Percentiles rank a stretch among this genome's conserved stretches.
Evolutionary conservation across 1,140 invertebrate genomes (phyloP).

Genomic region (Dryas iulia): DNA sequence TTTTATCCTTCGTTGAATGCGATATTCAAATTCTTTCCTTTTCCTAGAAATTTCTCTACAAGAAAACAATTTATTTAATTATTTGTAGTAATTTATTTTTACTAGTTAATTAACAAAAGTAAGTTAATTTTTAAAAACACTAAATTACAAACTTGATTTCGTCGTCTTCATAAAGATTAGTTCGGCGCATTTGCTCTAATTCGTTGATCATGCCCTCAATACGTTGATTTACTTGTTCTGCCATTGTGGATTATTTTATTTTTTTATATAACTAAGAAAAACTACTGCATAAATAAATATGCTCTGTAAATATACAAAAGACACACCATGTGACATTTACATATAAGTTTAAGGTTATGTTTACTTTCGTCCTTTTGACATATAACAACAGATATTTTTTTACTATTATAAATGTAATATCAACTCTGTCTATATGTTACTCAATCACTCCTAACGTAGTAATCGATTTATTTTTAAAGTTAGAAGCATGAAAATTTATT

Average conservation of each 20-base stretch:
- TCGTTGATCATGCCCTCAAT: slow-evolving; percentile 87
- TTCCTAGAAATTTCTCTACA: slow-evolving; percentile 85
- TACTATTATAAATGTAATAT: neutral
- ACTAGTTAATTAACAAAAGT: too few relatives aligned
- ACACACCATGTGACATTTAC: slow-evolving; percentile 11
- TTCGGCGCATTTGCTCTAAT: slow-evolving; percentile 86
- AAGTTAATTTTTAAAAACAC: too few relatives aligned
- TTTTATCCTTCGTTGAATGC: slow-evolving; percentile 84
- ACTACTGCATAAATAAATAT: neutral
- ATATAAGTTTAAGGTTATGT: slow-evolving; percentile 40
- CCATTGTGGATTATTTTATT: slow-evolving; percentile 80
- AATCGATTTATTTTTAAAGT: too few relatives aligned
- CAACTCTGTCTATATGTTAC: too few relatives aligned
- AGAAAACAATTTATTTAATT: slow-evolving; percentile 5
- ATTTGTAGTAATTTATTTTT: neutral
- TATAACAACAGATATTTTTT: neutral
- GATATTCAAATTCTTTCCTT: slow-evolving; percentile 86
- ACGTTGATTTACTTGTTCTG: slow-evolving; percentile 87
- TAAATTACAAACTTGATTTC: slow-evolving; percentile 83
- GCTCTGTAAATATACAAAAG: neutral
- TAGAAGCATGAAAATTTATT: too few relatives aligned
- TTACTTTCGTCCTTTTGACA: neutral
- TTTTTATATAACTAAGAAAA: slow-evolving; percentile 17
- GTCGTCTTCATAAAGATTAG: slow-evolving; percentile 83
- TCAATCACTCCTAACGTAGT: too few relatives aligned